Base-by-base conservation (phyloP, 2,113 vertebrate species). In the Heteronetta atricapilla region DNA sequence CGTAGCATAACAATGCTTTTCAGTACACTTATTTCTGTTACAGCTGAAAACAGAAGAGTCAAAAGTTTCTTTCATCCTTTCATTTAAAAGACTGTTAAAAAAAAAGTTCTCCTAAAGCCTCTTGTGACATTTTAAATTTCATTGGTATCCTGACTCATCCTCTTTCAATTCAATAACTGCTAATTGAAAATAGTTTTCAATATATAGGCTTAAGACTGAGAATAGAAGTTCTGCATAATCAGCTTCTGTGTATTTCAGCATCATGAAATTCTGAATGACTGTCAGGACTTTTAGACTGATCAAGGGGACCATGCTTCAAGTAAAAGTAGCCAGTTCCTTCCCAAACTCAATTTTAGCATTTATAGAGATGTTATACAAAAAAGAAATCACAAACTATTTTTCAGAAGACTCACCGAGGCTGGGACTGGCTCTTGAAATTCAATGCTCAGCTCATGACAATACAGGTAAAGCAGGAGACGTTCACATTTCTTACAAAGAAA, bases 351-450 rank as follows among this genome's bases (percentile, higher is more conserved):
- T 20, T 72, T 21, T 29, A 82, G 38, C 16, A 48, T 56, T 62
- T 8, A 64, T 3, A 77, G 62, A 70, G 75, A 48, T 14, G 34
- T 11, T 40, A 10, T 0, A 7, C 3, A 62, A 89, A 40, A 82
- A 56, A 55, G 1, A 42, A 72, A 68, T 7, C 56, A 26, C n/a
- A 23, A 50, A 36, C 5, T 62, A 23, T 29, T 74, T 74, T 36
- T 13, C 40, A 84, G 70, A 18, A 62, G 38, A 99, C 99, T 99
- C 98, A 99, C 99, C 97, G 99, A 98, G 94, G 96, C 97, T 84
- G 99, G 97, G 82, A 99, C 99, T 33, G 99, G 99, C 96, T 99
- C 98, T 67, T 99, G 98, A 97, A 99, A 99, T 94, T 99, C 99
- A 94, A 99, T 98, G 92, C 99, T 99, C 97, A 99, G 98, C 97